These are phyloP conservation scores for Petrophora chlorosata DNA, from an alignment of 2,888 invertebrate genomes.

Conservation along the genomic window DNA sequence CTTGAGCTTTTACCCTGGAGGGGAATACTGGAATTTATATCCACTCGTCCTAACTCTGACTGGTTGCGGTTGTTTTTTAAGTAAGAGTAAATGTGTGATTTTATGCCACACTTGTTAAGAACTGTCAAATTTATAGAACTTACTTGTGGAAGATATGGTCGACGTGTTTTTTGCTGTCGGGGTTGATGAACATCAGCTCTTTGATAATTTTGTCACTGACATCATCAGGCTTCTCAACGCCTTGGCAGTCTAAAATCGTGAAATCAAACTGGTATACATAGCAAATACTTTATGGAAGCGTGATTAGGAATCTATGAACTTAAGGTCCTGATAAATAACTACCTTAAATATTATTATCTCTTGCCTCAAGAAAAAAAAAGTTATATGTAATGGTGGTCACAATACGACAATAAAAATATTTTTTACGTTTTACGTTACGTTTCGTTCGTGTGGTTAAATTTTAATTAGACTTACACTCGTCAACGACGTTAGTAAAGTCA, in stretches of 20 bases:
- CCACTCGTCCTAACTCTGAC: too few relatives aligned
- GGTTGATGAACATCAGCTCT: constrained; percentile 43
- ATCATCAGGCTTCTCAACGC: constrained; percentile 9
- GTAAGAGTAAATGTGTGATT: not conserved
- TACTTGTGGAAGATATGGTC: constrained; percentile 56
- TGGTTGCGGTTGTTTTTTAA: too few relatives aligned
- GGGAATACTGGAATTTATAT: too few relatives aligned
- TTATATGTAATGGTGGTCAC: not conserved
- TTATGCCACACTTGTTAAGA: not conserved
- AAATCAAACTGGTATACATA: not conserved
- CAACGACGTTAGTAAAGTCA: constrained; percentile 36
- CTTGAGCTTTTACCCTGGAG: too few relatives aligned
- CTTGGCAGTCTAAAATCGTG: constrained; percentile 40
- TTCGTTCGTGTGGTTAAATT: not conserved
- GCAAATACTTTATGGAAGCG: too few relatives aligned
- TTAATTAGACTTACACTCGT: constrained; percentile 42
- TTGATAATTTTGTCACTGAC: constrained; percentile 44
- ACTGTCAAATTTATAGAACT: not conserved
- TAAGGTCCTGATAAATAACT: too few relatives aligned
- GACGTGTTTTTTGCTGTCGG: constrained; percentile 54
- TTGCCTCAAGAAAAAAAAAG: too few relatives aligned
- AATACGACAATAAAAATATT: not conserved
- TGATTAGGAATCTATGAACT: too few relatives aligned
- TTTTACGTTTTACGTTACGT: not conserved
- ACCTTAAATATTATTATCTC: too few relatives aligned